Percentiles rank a stretch among this genome's conserved stretches.
Conservation (phyloP, 2,797 vertebrate species). For the Melanotaenia trifasciata region DNA sequence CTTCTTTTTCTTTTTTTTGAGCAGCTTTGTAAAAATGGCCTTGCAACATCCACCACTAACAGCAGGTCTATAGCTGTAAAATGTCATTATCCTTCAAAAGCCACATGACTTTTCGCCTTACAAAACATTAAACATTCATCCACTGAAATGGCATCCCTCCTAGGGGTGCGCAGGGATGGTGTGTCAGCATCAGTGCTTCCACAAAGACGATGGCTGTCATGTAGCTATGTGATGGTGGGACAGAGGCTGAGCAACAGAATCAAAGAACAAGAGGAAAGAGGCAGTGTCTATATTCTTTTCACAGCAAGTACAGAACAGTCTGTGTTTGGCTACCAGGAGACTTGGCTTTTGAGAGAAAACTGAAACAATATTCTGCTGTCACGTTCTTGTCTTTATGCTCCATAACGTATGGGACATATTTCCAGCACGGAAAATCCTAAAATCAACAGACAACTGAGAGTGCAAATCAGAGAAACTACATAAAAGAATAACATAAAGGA, state of each 20-base stretch:
- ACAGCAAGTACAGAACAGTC: conserved; percentile 52
- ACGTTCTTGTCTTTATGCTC: conserved; percentile 27
- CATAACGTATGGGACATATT: conserved; percentile 38
- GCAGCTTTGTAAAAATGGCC: conserved; percentile 22
- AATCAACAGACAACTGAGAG: conserved; percentile 25
- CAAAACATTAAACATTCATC: conserved; percentile 55
- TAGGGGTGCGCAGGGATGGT: conserved; percentile 41
- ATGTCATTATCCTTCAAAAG: conserved; percentile 10
- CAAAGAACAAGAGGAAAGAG: conserved; percentile 41
- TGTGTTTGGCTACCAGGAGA: conserved; percentile 44
- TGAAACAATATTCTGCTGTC: conserved; percentile 22
- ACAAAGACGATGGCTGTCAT: conserved; percentile 37
- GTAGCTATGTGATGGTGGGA: conserved; percentile 41
- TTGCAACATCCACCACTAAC: conserved; percentile 8
- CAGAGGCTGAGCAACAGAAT: conserved; percentile 39
- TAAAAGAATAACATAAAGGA: conserved; percentile 23
- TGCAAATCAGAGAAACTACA: neutral
- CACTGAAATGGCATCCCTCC: conserved; percentile 52
- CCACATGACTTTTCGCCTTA: conserved; percentile 39
- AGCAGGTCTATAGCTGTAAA: conserved; percentile 3
- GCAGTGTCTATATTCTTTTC: conserved; percentile 39
- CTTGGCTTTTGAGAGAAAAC: conserved; percentile 35
- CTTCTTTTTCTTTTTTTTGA: neutral
- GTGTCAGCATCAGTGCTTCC: conserved; percentile 54
- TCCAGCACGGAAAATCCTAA: conserved; percentile 37